Evolutionary conservation across 2,797 vertebrate species (phyloP), one percentile per base, ranked within the genome.

Genomic region (Intellagama lesueurii): DNA sequence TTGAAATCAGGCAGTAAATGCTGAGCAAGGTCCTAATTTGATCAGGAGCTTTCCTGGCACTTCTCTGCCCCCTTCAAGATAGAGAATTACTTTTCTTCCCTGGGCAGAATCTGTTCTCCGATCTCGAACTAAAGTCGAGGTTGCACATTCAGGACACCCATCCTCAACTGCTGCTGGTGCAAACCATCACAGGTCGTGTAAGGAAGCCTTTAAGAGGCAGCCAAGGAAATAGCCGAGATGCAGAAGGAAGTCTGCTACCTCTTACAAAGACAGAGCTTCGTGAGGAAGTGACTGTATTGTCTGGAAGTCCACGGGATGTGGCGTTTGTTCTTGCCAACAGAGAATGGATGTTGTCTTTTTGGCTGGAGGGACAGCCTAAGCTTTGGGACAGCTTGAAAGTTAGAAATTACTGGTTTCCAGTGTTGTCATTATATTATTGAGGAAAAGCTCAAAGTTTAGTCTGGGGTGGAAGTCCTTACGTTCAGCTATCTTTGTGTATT

Each of bases 281-380:
- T 52, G 81, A 90, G 89, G 88, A 75, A 28, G 30, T 81, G 87
- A 90, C 89, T 30, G 14, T 82, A 24, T 28, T 66, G 88, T 90
- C 89, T 91, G 93, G 90, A 80, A 93, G 90, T 81, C 85, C 92
- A 84, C 22, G 92, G 95, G 93, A 92, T 35, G 8, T 49, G 52
- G 47, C 91, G 88, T 92, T 94, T 95, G 92, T 88, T 93, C 19
- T 35, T 70, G 88, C 40, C 91, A 90, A 93, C 93, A 93, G 93
- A 92, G 83, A 75, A 49, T 87, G 91, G 92, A 88, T 85, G 68
- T 87, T 86, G 78, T 88, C 90, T 87, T 81, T 88, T 76, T 75
- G 12, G 66, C 40, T 4, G 14, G 69, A 70, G 68, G 24, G 69
- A 70, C 28, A 19, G 24, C 24, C 52, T 3, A 9, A 28, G 69